phyloP scores from a whole-genome alignment of 2,888 invertebrate species.

The Oasisia sp. region DNA sequence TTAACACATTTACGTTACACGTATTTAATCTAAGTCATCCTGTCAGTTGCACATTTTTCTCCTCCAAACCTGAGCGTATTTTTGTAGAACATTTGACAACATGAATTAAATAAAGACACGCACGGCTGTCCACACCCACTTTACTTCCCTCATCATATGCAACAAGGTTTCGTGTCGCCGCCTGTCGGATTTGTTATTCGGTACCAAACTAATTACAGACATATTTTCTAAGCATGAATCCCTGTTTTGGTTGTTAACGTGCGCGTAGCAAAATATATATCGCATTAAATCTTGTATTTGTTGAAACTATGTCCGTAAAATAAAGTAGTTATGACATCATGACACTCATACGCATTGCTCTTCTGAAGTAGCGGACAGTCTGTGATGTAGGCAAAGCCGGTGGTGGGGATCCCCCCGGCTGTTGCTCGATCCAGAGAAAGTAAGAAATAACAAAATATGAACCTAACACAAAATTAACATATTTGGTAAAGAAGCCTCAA shows the following conservation, averaged over 20 bases:
- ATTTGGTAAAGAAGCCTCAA: neutral
- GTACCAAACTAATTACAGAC: too few species aligned
- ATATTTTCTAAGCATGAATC: too few species aligned
- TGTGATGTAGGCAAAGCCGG: neutral
- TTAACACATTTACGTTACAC: neutral
- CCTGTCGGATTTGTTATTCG: neutral
- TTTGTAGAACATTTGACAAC: neutral
- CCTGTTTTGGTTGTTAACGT: too few species aligned
- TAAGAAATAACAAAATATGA: neutral
- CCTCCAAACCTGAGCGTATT: neutral
- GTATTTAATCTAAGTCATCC: neutral
- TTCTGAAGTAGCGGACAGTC: neutral
- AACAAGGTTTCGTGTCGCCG: neutral
- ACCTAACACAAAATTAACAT: neutral
- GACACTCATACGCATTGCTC: too few species aligned
- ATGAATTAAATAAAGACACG: constrained; percentile 11
- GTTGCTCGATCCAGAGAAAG: too few species aligned
- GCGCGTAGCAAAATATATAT: too few species aligned
- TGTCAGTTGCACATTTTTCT: neutral
- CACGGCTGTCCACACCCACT: neutral
- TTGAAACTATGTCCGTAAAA: too few species aligned
- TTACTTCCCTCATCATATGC: neutral
- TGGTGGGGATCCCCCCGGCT: neutral
- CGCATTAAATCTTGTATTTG: too few species aligned
- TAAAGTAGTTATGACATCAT: too few species aligned